phyloP scores from a whole-genome alignment of 2,797 vertebrate genomes.

The Cirrhinus molitorella region DNA sequence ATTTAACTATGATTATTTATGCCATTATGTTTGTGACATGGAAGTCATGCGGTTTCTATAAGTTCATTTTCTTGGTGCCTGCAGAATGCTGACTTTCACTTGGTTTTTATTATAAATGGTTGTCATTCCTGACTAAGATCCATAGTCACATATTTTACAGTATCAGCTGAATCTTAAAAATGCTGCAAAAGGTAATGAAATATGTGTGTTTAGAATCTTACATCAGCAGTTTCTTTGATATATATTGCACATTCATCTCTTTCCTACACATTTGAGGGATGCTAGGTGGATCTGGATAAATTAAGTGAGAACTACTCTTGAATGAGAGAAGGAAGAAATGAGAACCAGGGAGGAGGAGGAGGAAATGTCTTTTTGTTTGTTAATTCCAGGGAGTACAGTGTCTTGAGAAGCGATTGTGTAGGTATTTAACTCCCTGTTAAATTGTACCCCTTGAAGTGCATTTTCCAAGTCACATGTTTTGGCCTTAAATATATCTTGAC shows the following conservation, averaged over 20 bases:
- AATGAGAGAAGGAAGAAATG: not conserved
- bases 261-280: slow-evolving; percentile 25
- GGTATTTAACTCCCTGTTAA: slow-evolving; percentile 19
- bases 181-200: slow-evolving; percentile 1
- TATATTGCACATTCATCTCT: slow-evolving; percentile 33
- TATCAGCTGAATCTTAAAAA: slow-evolving; percentile 19
- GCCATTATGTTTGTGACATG: not conserved
- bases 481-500: slow-evolving; percentile 25
- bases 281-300: slow-evolving; percentile 1
- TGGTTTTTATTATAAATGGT: slow-evolving; percentile 30
- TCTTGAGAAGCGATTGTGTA: slow-evolving; percentile 8
- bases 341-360: not conserved
- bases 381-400: not conserved
- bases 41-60: not conserved
- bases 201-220: slow-evolving; percentile 37
- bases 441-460: slow-evolving; percentile 18
- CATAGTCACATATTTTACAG: not conserved
- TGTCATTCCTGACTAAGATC: slow-evolving; percentile 21
- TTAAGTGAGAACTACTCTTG: not conserved
- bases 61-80: slow-evolving; percentile 3
- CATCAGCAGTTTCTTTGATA: slow-evolving; percentile 40
- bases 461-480: slow-evolving; percentile 20
- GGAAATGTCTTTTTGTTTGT: slow-evolving; percentile 2
- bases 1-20: not conserved
- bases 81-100: not conserved